These are phyloP conservation scores for Zygothrica quintamaculata DNA, from an alignment of 2,888 invertebrate genomes.

Conservation along the genomic window DNA sequence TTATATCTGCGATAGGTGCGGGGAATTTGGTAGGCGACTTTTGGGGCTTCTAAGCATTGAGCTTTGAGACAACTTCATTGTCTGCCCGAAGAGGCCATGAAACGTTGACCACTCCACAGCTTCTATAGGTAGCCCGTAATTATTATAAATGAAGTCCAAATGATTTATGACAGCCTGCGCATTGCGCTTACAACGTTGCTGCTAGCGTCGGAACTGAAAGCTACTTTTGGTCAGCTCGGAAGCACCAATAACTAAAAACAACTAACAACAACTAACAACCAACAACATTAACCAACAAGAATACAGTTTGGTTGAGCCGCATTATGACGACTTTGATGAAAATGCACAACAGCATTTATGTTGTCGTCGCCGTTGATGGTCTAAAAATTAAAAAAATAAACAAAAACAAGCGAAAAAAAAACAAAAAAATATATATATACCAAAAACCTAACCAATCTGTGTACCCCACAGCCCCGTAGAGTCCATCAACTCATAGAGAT, in stretches of 20 bases:
- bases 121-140: conserved; percentile 59
- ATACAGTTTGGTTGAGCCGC: conserved; percentile 32
- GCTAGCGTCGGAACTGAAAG: conserved; percentile 60
- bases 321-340: conserved; percentile 61
- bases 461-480: too few species aligned
- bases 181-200: conserved; percentile 62
- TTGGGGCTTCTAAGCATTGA: too few species aligned
- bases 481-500: conserved; percentile 23
- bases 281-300: conserved; percentile 33
- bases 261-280: conserved; percentile 17
- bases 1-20: not conserved
- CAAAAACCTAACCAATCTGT: too few species aligned
- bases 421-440: conserved; percentile 16
- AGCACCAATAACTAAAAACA: conserved; percentile 13
- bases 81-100: conserved; percentile 54
- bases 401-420: conserved; percentile 12
- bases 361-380: conserved; percentile 22
- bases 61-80: conserved; percentile 67
- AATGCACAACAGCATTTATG: conserved; percentile 51
- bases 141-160: conserved; percentile 76
- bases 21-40: too few species aligned
- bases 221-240: conserved; percentile 13
- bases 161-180: conserved; percentile 68
- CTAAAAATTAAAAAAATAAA: conserved; percentile 17
- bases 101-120: conserved; percentile 55